These are phyloP conservation scores for Armadillidium nasatum DNA, from an alignment of 1,140 invertebrate genomes.

Conservation along the genomic window DNA sequence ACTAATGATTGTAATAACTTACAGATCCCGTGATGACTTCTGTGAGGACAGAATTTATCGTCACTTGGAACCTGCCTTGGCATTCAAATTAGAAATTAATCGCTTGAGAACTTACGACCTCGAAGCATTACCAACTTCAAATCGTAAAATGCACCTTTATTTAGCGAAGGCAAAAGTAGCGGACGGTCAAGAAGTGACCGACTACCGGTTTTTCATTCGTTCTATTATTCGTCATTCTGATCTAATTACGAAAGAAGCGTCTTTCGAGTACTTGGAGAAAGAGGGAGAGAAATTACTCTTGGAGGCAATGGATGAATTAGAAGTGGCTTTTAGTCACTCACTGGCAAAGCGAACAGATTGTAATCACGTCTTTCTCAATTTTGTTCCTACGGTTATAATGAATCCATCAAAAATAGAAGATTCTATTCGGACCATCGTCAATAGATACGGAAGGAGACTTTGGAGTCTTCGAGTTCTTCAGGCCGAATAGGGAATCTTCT, in stretches of 20 bases:
- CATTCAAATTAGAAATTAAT: conserved; percentile 95
- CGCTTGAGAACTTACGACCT: conserved; percentile 91
- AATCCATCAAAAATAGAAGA: conserved; percentile 94
- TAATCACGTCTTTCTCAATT: conserved; percentile 98
- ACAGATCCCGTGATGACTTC: conserved; percentile 76
- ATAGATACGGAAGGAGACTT: conserved; percentile 89
- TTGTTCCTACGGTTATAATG: conserved; percentile 96
- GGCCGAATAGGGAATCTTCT: conserved; percentile 90
- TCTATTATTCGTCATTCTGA: conserved; percentile 96
- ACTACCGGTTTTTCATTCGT: conserved; percentile 95
- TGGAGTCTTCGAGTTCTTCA: conserved; percentile 86
- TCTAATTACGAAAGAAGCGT: conserved; percentile 95
- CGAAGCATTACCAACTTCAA: conserved; percentile 90
- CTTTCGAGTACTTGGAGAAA: conserved; percentile 96
- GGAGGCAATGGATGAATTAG: conserved; percentile 96
- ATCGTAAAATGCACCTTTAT: conserved; percentile 97
- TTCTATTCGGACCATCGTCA: conserved; percentile 89
- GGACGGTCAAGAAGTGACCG: conserved; percentile 89
- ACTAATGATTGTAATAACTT: conserved; percentile 14
- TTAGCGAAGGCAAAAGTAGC: conserved; percentile 90
- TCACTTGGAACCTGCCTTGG: conserved; percentile 92
- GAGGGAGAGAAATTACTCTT: conserved; percentile 93
- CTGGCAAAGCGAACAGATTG: conserved; percentile 89
- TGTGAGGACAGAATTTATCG: conserved; percentile 94
- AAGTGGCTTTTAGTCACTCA: conserved; percentile 94